Evolutionary conservation across 2,888 invertebrate genomes (phyloP).

Genomic region (Aspidiotus destructor): DNA sequence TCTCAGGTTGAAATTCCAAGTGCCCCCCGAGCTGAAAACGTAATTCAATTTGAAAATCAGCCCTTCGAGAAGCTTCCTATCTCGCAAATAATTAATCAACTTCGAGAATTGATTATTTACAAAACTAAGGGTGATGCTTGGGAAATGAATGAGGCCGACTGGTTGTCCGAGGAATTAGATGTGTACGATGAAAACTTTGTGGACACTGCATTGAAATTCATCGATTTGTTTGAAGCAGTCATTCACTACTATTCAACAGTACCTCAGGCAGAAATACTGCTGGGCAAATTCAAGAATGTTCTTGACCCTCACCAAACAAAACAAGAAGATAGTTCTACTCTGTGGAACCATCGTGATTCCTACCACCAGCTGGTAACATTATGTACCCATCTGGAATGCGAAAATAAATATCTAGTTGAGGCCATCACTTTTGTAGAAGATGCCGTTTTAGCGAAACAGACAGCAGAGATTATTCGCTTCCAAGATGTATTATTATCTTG

Average conservation of each 20-base stretch:
- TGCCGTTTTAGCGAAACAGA: neutral
- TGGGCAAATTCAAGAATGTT: constrained; percentile 17
- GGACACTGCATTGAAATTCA: constrained; percentile 18
- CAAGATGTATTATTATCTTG: neutral
- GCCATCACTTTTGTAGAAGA: constrained; percentile 15
- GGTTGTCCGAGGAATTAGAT: neutral
- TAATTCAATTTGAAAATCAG: neutral
- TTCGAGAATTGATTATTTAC: neutral
- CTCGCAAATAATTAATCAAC: neutral
- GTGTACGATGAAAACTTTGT: constrained; percentile 4
- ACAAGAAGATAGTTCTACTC: neutral
- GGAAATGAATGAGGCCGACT: neutral
- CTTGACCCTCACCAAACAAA: neutral
- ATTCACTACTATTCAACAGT: constrained; percentile 12
- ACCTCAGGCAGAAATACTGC: constrained; percentile 7
- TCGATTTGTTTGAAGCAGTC: constrained; percentile 20
- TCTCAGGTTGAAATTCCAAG: neutral
- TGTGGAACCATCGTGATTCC: neutral
- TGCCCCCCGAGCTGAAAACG: neutral
- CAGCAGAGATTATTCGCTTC: neutral
- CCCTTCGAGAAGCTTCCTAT: neutral
- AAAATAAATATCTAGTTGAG: constrained; percentile 17
- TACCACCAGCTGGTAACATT: constrained; percentile 5
- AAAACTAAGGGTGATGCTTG: constrained; percentile 6
- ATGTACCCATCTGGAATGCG: constrained; percentile 8